Evolutionary conservation across 1,140 invertebrate species (phyloP), one percentile per base, ranked within the genome.

Genomic region (Frieseomelitta varia): DNA sequence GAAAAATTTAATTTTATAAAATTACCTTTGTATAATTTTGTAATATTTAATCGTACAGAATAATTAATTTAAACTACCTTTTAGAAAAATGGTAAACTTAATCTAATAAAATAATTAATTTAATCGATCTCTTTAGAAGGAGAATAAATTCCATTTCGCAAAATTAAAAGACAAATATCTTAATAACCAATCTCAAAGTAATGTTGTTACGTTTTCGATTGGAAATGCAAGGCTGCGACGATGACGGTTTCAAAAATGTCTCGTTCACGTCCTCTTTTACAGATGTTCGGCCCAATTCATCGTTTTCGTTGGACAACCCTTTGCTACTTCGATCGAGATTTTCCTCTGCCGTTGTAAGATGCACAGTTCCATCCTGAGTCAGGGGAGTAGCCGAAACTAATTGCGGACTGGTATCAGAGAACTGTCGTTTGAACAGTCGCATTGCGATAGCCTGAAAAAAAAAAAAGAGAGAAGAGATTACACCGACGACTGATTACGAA

Each of bases 311-410:
- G 19, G 55, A 30, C 39, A 34, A 27, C 21, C 76, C 82, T 4
- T 85, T 81, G 4, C 39, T 65, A 12, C 17, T 15, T 4, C 15
- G 68, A 34, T 68, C 78, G 4, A 63, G 12, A 61, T 68, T 51
- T n/a, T 86, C 77, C 15, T 82, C 79, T 0, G 79, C 78, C 24
- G 67, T 47, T n/a, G 63, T 76, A 74, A 75, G 63, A 76, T 72
- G 81, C 53, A 88, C 65, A 24, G 79, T 85, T 34, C 87, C 91
- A 56, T 95, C 95, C 74, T 94, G 94, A 58, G 93, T 91, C 79
- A 96, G 93, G 4, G 95, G 92, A 15, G 94, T 93, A 2, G 95
- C 94, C 73, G 95, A 95, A n/a, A 96, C 95, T 39, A 96, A 88
- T 88, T 96, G 95, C 0, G 95, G 95, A 89, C 95, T 95, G 58